These are phyloP conservation scores for Podarcis cretensis DNA, from an alignment of 2,113 vertebrate genomes.

Conservation along the genomic window DNA sequence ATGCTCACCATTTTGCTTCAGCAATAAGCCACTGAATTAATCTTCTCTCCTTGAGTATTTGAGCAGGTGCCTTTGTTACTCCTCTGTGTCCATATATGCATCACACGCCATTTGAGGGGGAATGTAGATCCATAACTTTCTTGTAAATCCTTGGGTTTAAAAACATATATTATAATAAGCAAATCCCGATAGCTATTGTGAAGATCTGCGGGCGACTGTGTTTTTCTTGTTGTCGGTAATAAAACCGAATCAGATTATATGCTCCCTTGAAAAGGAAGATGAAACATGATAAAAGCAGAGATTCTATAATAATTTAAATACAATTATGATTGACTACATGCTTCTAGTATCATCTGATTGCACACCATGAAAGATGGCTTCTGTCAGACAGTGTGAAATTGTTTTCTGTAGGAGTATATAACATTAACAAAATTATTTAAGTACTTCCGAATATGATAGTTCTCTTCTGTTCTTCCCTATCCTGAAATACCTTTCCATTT, in stretches of 20 bases:
- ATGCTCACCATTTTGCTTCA: constrained; percentile 75
- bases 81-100: constrained; percentile 64
- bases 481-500: neutral
- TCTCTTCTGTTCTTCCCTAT: neutral
- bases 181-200: constrained; percentile 70
- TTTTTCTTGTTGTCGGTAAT: constrained; percentile 73
- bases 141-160: constrained; percentile 76
- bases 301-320: constrained; percentile 20
- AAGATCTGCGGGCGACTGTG: constrained; percentile 66
- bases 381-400: neutral
- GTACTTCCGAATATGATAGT: constrained; percentile 38
- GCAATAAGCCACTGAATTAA: constrained; percentile 61
- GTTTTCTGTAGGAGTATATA: neutral
- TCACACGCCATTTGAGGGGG: constrained; percentile 58
- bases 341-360: neutral
- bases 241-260: constrained; percentile 71
- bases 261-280: constrained; percentile 71
- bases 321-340: constrained; percentile 49
- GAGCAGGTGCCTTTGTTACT: constrained; percentile 59
- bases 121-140: constrained; percentile 60
- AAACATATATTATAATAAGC: constrained; percentile 64
- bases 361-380: neutral
- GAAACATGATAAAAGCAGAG: constrained; percentile 69
- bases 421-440: neutral
- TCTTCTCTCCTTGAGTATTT: constrained; percentile 69